These are phyloP conservation scores for Leptodactylus fallax DNA, from an alignment of 2,797 vertebrate genomes.

Conservation along the genomic window DNA sequence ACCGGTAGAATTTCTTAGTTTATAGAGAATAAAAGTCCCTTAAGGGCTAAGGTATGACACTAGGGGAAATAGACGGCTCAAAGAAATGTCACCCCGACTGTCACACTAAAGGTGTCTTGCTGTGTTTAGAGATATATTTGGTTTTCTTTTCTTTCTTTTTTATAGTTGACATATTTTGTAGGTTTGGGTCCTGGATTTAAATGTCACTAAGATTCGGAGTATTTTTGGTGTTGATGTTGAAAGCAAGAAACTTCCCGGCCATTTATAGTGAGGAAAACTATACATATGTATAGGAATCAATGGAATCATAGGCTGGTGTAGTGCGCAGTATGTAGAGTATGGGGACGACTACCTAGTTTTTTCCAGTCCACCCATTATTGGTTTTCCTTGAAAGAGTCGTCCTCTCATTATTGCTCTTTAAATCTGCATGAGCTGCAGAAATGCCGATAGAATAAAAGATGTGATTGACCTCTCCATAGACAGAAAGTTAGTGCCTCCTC, in stretches of 20 bases:
- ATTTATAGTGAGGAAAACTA: too few species aligned
- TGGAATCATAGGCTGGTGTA: background rate
- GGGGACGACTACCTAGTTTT: background rate
- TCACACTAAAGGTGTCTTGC: background rate
- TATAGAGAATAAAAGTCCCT: background rate
- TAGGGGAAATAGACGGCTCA: background rate
- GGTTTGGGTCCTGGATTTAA: background rate
- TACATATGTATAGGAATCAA: background rate
- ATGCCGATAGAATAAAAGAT: background rate
- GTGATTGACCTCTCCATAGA: background rate
- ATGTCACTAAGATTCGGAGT: background rate
- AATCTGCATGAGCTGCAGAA: constrained; percentile 1
- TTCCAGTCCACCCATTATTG: background rate
- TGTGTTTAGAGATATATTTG: constrained; percentile 29
- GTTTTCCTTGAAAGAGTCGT: background rate
- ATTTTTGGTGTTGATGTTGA: background rate
- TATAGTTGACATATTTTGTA: constrained; percentile 9
- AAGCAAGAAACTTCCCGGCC: background rate
- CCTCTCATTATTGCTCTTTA: background rate
- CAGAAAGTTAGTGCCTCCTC: background rate
- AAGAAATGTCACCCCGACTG: constrained; percentile 37
- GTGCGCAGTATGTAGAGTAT: background rate
- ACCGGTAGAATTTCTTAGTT: constrained; percentile 1
- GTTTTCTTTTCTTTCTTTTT: constrained; percentile 15
- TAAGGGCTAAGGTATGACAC: background rate